Evolutionary conservation across 2,113 vertebrate genomes (phyloP), one percentile per base, ranked within the genome.

Genomic region (Chloroceryle aenea): DNA sequence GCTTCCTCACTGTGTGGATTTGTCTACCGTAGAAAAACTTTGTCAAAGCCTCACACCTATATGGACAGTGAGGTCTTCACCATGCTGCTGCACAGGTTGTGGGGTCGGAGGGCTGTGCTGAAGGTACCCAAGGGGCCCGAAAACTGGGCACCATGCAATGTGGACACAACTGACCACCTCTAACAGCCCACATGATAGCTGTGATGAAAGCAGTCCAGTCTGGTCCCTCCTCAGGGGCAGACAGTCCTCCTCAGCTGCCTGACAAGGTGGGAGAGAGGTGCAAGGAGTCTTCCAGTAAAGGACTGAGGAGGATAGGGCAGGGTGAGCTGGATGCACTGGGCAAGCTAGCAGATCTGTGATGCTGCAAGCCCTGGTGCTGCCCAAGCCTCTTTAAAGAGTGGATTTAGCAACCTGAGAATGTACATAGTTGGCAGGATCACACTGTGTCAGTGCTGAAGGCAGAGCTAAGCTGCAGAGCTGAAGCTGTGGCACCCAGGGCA

Each of bases 341-440:
- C 50, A 73, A 77, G 36, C 55, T 34, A 38, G 64, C 47, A 79
- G 67, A 86, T 34, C 66, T 78, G 66, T 71, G 55, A 23, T 1
- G 2, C 64, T 27, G 26, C 45, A 78, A 76, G 68, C 32, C 30
- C 47, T 45, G 40, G 32, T 53, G 66, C 38, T 88, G 61, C 47
- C 50, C 0, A 1, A 64, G 53, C 38, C 67, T 86, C 38, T 71
- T 79, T 43, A 80, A 95, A 89, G 58, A 86, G 58, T 0, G 10
- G 58, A 94, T 76, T 95, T 80, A 94, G 63, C 45, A 84, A 61
- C 40, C 29, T 66, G 50, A 29, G 48, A 93, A 73, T 0, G 2
- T 32, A 76, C 71, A 50, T 58, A 91, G 53, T 52, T 89, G 90
- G 53, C 87, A 91, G 92, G 80, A 87, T 69, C 84, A 53, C 2